Evolutionary conservation across 2,797 vertebrate genomes (phyloP).

Genomic region (Smutsia gigantea): DNA sequence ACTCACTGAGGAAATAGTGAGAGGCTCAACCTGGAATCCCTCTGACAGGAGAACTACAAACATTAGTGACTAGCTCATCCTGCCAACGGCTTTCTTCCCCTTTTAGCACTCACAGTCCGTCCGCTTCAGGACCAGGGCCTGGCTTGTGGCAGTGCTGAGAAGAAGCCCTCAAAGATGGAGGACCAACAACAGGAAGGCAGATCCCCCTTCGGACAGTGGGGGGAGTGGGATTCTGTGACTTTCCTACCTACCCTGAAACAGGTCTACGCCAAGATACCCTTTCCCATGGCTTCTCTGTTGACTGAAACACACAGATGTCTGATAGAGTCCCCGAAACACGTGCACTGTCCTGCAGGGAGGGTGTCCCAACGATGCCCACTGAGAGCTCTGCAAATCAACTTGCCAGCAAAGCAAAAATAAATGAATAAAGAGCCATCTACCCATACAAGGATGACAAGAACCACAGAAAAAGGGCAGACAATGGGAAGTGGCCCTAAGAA

Average conservation of each 20-base stretch:
- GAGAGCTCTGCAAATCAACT: background rate
- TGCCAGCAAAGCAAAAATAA: background rate
- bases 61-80: slow-evolving; percentile 70
- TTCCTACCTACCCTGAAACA: background rate
- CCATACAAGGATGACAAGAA: background rate
- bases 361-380: background rate
- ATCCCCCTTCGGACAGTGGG: background rate
- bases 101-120: slow-evolving; percentile 50
- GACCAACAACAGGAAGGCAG: background rate
- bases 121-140: slow-evolving; percentile 40
- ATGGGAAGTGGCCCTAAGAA: no score
- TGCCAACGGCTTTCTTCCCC: slow-evolving; percentile 65
- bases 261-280: background rate
- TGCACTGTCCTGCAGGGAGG: background rate
- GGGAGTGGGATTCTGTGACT: background rate
- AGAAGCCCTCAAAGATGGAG: background rate
- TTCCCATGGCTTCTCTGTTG: background rate
- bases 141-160: background rate
- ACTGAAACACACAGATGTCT: background rate
- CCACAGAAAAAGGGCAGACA: no score
- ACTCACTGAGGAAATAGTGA: background rate
- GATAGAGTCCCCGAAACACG: background rate
- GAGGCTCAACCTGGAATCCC: background rate
- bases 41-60: slow-evolving; percentile 33
- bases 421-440: background rate